Evolutionary conservation across 2,888 invertebrate species (phyloP), one percentile per base, ranked within the genome.

Genomic region (Spatulosminthurus flaviceps): DNA sequence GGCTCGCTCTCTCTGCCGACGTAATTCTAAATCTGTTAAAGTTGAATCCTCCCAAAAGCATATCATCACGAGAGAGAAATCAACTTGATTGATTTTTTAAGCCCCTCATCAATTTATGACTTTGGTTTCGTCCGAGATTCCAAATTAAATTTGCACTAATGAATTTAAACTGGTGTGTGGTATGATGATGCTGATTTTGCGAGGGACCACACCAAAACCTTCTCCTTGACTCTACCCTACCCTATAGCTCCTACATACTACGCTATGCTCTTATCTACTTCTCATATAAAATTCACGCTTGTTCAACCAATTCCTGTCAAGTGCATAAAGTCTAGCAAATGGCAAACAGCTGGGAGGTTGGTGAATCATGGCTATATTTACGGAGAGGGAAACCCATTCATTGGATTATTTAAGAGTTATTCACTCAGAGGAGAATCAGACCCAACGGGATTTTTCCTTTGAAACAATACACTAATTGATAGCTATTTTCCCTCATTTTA

Each of bases 51-150:
- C n/a, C 60, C 67, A 64, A 26, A 21, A 73, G 51, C 51, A 51
- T 51, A 51, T 51, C 51, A 51, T 51, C 51, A 51, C 51, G 51
- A 51, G n/a, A 75, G 72, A 72, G 76, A 77, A 75, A 60, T 72
- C 41, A 72, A 76, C 60, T 67, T 72, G 78, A 81, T 81, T 81
- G 81, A 79, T 78, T 81, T 81, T 71, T 60, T 28, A 51, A 16
- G 41, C 71, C 76, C 70, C 80, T 81, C 80, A 81, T 81, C 81
- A 81, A 81, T 81, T 81, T 81, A 80, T 77, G 78, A 78, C 78
- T 79, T 74, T 34, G 43, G 71, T 72, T 72, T 72, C 24, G 29
- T 70, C 21, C 70, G 29, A 41, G 70, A 70, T 34, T 70, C 69
- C 19, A 51, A 24, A 29, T 64, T 61, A 16, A 61, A 74, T 61